Conservation (phyloP, 2,797 vertebrate species). For the Schizopygopsis pylzovi region DNA sequence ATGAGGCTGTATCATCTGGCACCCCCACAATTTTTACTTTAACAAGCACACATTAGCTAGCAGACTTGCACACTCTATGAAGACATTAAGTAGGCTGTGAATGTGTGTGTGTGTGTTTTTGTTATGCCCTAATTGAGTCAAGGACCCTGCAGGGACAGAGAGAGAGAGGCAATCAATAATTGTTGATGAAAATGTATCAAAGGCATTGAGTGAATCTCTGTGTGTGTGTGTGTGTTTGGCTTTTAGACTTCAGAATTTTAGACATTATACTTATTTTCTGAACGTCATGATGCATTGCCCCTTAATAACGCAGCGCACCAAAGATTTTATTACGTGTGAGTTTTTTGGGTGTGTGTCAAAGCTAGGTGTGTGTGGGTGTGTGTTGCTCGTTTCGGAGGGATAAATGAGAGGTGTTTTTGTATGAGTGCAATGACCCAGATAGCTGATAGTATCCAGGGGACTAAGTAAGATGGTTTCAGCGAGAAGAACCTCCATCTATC, state of each 20-base stretch:
- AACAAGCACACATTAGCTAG: slow-evolving; percentile 39
- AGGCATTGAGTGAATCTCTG: slow-evolving; percentile 33
- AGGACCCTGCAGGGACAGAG: slow-evolving; percentile 39
- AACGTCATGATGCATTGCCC: background rate
- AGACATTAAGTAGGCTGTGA: slow-evolving; percentile 46
- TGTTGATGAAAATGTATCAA: slow-evolving; percentile 56
- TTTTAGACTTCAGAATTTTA: background rate
- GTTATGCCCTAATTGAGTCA: slow-evolving; percentile 45
- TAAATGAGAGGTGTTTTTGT: slow-evolving; percentile 30
- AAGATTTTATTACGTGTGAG: background rate
- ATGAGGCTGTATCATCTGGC: slow-evolving; percentile 24
- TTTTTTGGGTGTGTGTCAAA: slow-evolving; percentile 14
- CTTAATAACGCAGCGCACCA: background rate
- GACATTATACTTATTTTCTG: slow-evolving; percentile 17
- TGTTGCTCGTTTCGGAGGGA: background rate
- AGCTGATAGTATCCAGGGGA: slow-evolving; percentile 45
- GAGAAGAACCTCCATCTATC: slow-evolving; percentile 34
- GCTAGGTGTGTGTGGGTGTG: slow-evolving; percentile 2
- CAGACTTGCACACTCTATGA: slow-evolving; percentile 27
- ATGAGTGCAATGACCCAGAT: slow-evolving; percentile 46
- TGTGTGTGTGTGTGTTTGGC: background rate
- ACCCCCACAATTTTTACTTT: slow-evolving; percentile 39
- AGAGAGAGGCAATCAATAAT: slow-evolving; percentile 44
- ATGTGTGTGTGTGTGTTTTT: slow-evolving; percentile 28
- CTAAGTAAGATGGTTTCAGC: slow-evolving; percentile 37